phyloP scores from a whole-genome alignment of 2,113 vertebrate species.

The Bos indicus region DNA sequence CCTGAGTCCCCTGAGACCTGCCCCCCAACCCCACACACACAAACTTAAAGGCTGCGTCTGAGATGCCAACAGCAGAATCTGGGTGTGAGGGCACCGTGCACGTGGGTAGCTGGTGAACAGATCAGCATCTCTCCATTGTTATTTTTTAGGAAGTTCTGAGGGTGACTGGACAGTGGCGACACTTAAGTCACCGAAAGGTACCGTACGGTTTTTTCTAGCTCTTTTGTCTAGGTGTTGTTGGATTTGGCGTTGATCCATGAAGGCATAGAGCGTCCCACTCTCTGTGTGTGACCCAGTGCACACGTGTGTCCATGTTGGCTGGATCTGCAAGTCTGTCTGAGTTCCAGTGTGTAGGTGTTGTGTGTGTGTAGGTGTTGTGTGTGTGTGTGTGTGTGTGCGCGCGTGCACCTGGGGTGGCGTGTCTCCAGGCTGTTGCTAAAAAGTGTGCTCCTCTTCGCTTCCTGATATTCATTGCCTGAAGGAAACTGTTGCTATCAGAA shows the following conservation, averaged over 20 bases:
- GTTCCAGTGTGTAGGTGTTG: neutral
- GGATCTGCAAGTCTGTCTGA: conserved; percentile 7
- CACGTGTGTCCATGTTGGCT: neutral
- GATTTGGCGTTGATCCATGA: neutral
- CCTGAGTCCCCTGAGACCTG: neutral
- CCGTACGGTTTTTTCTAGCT: conserved; percentile 18
- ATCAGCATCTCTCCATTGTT: conserved; percentile 56
- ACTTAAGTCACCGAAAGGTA: conserved; percentile 70
- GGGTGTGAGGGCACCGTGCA: neutral
- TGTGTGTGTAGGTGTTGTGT: neutral
- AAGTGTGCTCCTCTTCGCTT: neutral
- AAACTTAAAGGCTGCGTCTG: neutral
- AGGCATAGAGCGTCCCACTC: neutral
- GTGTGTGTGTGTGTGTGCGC: neutral
- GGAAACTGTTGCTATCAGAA: conserved; percentile 34
- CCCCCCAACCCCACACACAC: rapidly evolving
- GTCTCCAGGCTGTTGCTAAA: neutral
- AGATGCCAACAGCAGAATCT: neutral
- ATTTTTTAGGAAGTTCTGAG: conserved; percentile 67
- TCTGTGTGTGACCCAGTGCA: conserved; percentile 20
- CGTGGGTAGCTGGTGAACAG: neutral
- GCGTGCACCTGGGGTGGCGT: neutral
- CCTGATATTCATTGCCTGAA: conserved; percentile 1
- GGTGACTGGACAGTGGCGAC: conserved; percentile 60
- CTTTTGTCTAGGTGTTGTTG: conserved; percentile 57